A percentile compares a stretch with the other conserved stretches of the same genome.
Evolutionary conservation across 2,797 vertebrate species (phyloP).

Genomic region (Myotis vivesi): DNA sequence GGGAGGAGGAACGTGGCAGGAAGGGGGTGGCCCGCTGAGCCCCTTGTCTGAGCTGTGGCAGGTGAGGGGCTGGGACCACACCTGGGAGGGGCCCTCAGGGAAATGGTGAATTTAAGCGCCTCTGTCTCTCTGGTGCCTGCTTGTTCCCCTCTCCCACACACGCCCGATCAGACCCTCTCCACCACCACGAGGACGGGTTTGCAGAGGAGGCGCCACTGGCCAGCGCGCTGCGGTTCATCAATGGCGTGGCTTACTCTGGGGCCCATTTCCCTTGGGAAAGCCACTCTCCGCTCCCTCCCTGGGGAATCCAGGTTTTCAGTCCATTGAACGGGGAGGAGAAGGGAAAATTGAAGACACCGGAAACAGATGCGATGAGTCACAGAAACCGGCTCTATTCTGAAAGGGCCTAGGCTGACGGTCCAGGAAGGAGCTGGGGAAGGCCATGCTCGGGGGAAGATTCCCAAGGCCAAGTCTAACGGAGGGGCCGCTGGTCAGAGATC

Average conservation of each 20-base stretch:
- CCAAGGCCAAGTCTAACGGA: background rate
- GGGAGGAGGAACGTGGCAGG: background rate
- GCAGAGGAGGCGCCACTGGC: accelerated
- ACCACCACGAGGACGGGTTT: accelerated
- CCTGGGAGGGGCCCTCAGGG: no score
- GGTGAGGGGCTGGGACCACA: background rate
- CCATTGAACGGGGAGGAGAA: background rate
- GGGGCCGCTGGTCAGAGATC: accelerated
- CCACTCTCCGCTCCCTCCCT: accelerated
- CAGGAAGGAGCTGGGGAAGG: no score
- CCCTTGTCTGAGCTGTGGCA: background rate
- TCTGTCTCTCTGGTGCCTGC: accelerated
- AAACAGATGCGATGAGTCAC: background rate
- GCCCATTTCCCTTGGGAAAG: background rate
- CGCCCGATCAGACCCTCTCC: accelerated
- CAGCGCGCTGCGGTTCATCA: accelerated
- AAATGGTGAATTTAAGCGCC: background rate
- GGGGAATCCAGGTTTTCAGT: background rate
- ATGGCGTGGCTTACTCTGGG: background rate
- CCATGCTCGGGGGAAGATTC: background rate
- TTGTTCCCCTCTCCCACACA: accelerated
- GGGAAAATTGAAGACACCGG: background rate
- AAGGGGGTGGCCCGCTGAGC: background rate
- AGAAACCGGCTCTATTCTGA: background rate
- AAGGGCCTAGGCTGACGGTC: background rate